These are phyloP conservation scores for Nephrocerus scutellatus DNA, from an alignment of 2,888 invertebrate species.

Conservation along the genomic window DNA sequence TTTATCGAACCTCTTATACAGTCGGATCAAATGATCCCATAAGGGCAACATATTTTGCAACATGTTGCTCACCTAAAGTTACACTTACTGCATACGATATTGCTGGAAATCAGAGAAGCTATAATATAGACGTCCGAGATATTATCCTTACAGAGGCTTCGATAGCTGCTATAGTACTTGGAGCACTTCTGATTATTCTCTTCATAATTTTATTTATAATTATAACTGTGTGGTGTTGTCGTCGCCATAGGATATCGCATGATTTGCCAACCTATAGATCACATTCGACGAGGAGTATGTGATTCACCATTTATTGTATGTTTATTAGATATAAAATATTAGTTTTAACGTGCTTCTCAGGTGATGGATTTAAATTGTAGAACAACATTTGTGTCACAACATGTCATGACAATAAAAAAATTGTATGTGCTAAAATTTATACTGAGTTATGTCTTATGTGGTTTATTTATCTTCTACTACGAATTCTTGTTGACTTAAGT, in stretches of 20 bases:
- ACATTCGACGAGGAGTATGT: conserved; percentile 40
- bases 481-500: no score
- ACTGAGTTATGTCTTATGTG: no score
- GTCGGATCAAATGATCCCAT: conserved; percentile 63
- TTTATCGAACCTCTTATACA: conserved; percentile 57
- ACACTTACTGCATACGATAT: conserved; percentile 63
- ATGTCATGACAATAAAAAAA: no score
- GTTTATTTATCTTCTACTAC: no score
- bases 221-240: conserved; percentile 56
- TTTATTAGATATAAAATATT: no score
- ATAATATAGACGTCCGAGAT: conserved; percentile 56
- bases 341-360: no score
- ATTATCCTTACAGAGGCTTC: conserved; percentile 45
- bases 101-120: conserved; percentile 58
- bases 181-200: conserved; percentile 57
- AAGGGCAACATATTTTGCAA: conserved; percentile 60
- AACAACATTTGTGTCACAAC: no score
- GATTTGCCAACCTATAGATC: conserved; percentile 57
- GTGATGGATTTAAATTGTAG: no score
- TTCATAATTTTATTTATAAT: conserved; percentile 54
- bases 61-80: conserved; percentile 65
- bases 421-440: no score
- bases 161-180: conserved; percentile 66
- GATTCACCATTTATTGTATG: no score
- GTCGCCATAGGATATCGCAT: conserved; percentile 50